phyloP scores from a whole-genome alignment of 2,797 vertebrate species.

The Brachymystax lenok region DNA sequence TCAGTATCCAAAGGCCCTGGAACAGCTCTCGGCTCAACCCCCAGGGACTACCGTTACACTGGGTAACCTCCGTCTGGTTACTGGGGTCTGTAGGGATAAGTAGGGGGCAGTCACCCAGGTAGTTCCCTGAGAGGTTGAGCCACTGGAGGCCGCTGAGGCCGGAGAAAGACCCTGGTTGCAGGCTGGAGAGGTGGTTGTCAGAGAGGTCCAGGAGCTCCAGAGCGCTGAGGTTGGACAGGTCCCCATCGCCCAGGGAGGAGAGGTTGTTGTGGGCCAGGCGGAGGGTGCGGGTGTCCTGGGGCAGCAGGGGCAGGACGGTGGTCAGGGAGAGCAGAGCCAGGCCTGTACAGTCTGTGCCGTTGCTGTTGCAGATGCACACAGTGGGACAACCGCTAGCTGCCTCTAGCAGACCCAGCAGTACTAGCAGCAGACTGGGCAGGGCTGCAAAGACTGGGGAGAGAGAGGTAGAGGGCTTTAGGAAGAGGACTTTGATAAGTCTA shows the following conservation, averaged over 20 bases:
- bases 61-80: conserved; percentile 74
- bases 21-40: conserved; percentile 84
- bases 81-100: conserved; percentile 72
- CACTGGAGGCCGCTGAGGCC: conserved; percentile 80
- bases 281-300: conserved; percentile 79
- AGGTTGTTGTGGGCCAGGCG: conserved; percentile 89
- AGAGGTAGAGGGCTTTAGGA: not conserved
- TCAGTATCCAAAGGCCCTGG: conserved; percentile 77
- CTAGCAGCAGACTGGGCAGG: conserved; percentile 73
- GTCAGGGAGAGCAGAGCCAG: conserved; percentile 80
- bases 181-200: conserved; percentile 87
- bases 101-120: conserved; percentile 68
- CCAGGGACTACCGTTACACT: conserved; percentile 55
- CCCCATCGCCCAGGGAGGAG: conserved; percentile 73
- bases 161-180: conserved; percentile 79
- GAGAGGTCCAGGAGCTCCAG: conserved; percentile 91
- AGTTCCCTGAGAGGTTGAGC: conserved; percentile 91
- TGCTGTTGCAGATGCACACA: conserved; percentile 80
- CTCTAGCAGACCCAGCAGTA: conserved; percentile 66
- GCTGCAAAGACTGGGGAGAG: conserved; percentile 59
- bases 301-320: conserved; percentile 71
- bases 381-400: conserved; percentile 80
- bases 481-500: not conserved
- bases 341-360: conserved; percentile 87
- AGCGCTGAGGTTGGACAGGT: conserved; percentile 82